A percentile compares a stretch with the other conserved stretches of the same genome.
These are phyloP conservation scores for Euborellia annulipes DNA, from an alignment of 1,140 invertebrate species.

Conservation along the genomic window DNA sequence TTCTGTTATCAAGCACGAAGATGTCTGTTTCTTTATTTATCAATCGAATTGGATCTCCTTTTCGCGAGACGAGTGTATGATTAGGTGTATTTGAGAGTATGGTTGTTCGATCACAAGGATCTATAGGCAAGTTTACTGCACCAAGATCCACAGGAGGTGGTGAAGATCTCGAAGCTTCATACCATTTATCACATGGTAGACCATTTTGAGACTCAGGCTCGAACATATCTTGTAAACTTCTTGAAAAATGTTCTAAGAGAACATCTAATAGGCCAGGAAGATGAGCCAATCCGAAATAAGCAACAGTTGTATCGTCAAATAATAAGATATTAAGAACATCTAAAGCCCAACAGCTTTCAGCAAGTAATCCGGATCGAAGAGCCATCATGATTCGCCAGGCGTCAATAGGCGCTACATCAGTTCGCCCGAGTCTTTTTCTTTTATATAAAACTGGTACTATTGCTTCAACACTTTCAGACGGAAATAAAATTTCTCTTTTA, in stretches of 20 bases:
- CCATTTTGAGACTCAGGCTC: constrained; percentile 33
- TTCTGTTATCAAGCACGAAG: constrained; percentile 54
- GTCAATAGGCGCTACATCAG: constrained; percentile 80
- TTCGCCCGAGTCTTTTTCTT: constrained; percentile 61
- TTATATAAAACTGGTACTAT: constrained; percentile 72
- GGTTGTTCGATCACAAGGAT: constrained; percentile 46
- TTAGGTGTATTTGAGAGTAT: constrained; percentile 51
- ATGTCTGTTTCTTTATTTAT: constrained; percentile 57
- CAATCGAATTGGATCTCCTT: constrained; percentile 58
- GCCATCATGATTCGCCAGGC: constrained; percentile 97
- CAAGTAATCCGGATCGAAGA: constrained; percentile 82
- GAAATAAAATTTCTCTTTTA: constrained; percentile 83
- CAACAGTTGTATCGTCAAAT: constrained; percentile 78
- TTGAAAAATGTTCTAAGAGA: constrained; percentile 81
- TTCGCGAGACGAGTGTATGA: constrained; percentile 64
- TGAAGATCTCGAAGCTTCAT: constrained; percentile 7
- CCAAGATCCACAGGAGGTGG: constrained; percentile 39
- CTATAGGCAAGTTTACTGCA: constrained; percentile 40
- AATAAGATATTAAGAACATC: constrained; percentile 84
- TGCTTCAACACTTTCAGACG: constrained; percentile 87
- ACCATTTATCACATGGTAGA: constrained; percentile 23
- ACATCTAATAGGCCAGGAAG: constrained; percentile 84
- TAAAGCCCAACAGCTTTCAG: constrained; percentile 92
- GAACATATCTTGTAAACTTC: constrained; percentile 79
- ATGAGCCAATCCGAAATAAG: constrained; percentile 81